Evolutionary conservation across 1,140 invertebrate species (phyloP), one percentile per base, ranked within the genome.

Genomic region (Drosophila elegans): DNA sequence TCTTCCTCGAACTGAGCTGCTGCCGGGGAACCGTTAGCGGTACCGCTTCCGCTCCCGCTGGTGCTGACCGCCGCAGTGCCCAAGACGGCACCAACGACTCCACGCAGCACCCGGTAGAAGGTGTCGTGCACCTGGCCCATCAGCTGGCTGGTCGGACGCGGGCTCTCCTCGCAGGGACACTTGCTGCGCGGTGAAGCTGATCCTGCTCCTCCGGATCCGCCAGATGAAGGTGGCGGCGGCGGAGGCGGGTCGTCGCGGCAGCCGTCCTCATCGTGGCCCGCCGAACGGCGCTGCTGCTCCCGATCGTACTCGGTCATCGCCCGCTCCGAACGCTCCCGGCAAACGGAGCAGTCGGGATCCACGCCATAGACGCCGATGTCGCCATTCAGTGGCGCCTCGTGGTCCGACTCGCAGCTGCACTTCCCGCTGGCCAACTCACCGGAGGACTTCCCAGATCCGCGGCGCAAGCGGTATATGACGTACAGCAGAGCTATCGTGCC

Each of bases 401-500:
- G 5, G 2, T 54, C 54, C 4, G 13, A n/a, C 3, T 59, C 74
- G 41, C 78, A 80, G 45, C 21, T 57, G 71, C 74, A 77, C 38
- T 34, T 59, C 12, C 34, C 48, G 27, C 73, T 54, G 48, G 41
- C 78, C 38, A 61, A 12, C 13, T 52, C 10, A 2, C 64, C 3
- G 4, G 71, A 25, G 6, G 48, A 10, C 42, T 78, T 55, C 2
- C 42, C 27, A n/a, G 68, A 64, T 3, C 75, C 49, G 4, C 77
- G 73, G 1, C 88, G 76, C 44, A 83, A 52, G 1, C 82, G 71
- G 64, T 88, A 83, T 13, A 90, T 10, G 21, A 90, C 10, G 53
- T 76, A 90, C 13, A 90, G 27, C 39, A 90, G 44, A 2, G 88
- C 88, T 21, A 90, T 32, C 2, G 86, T 80, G 13, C 67, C 86